A percentile compares a stretch with the other conserved stretches of the same genome.
Conservation (phyloP, 2,113 vertebrate genomes). For the Crypturellus undulatus region DNA sequence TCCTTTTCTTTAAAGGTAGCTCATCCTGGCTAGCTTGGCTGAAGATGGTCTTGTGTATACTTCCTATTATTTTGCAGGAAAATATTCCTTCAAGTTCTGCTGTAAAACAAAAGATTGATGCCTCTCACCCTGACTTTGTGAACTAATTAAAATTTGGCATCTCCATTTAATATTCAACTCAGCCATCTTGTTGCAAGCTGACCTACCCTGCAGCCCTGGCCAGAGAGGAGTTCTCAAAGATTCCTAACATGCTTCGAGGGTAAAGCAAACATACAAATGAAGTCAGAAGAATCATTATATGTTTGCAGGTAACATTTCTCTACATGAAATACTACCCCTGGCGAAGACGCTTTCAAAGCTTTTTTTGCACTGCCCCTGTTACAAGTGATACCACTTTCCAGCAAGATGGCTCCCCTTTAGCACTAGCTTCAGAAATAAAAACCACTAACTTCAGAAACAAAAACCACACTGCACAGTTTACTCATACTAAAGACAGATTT, state of each 20-base stretch:
- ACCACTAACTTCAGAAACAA: slow-evolving; percentile 15
- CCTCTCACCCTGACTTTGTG: neutral
- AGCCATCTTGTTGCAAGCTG: neutral
- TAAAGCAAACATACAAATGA: neutral
- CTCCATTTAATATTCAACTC: neutral
- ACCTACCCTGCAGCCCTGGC: neutral
- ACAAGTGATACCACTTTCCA: neutral
- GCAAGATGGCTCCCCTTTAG: slow-evolving; percentile 1
- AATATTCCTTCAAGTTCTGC: neutral
- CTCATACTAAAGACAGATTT: neutral
- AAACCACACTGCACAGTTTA: slow-evolving; percentile 10
- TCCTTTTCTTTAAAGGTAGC: neutral
- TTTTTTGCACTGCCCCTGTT: neutral
- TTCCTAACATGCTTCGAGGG: neutral
- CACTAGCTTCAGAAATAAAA: slow-evolving; percentile 27
- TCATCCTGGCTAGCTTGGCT: neutral
- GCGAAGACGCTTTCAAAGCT: neutral
- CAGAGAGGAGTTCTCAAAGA: neutral
- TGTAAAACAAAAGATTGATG: neutral
- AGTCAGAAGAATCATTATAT: neutral
- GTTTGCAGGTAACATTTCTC: neutral
- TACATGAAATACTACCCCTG: neutral
- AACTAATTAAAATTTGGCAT: neutral
- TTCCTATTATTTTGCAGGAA: neutral
- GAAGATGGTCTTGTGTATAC: neutral